Percentiles rank a stretch among this genome's conserved stretches.
phyloP scores from a whole-genome alignment of 2,113 vertebrate genomes.

The Mustela lutreola region DNA sequence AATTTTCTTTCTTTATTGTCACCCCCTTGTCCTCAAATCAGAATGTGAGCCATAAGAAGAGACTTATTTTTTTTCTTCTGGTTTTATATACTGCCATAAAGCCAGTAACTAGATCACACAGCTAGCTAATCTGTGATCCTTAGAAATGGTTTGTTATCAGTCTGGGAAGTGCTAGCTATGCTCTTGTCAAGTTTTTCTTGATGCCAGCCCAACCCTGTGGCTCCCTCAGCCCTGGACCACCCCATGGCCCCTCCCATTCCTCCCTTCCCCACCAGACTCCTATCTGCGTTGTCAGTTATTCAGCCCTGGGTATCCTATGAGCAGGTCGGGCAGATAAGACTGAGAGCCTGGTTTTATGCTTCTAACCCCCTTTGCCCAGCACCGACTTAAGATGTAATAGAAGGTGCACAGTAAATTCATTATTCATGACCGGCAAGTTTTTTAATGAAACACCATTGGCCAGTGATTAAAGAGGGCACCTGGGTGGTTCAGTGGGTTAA shows the following conservation, averaged over 20 bases:
- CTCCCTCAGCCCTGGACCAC: neutral
- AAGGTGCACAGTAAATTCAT: neutral
- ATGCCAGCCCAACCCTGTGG: neutral
- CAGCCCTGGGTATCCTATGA: neutral
- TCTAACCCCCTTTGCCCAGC: neutral
- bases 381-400: neutral
- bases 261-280: too few relatives aligned
- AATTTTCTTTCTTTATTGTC: neutral
- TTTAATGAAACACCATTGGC: conserved; percentile 49
- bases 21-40: neutral
- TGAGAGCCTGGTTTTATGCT: neutral
- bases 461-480: neutral
- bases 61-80: neutral
- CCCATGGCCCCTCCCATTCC: neutral
- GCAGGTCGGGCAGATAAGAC: neutral
- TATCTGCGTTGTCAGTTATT: neutral
- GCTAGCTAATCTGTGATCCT: neutral
- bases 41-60: neutral
- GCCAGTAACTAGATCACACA: neutral
- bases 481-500: too few relatives aligned
- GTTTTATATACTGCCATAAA: neutral
- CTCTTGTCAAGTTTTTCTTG: neutral
- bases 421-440: neutral
- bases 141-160: neutral
- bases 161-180: neutral